Evolutionary conservation across 2,113 vertebrate genomes (phyloP).

Genomic region (Albula goreensis): DNA sequence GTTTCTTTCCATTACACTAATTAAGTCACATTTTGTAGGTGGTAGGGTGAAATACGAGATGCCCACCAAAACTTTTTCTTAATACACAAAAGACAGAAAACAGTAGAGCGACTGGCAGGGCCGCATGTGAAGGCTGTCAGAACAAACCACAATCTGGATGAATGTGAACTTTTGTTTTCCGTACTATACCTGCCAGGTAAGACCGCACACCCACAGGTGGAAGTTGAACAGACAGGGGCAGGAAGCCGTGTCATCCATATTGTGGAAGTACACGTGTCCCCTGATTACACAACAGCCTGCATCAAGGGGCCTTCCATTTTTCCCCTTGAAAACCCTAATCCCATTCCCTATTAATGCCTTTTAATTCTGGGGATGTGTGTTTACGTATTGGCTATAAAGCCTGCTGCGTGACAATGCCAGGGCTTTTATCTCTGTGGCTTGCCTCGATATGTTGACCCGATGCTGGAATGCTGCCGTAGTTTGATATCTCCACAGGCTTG

Average conservation of each 20-base stretch:
- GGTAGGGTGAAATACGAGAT: neutral
- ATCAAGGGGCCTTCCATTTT: neutral
- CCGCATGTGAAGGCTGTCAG: neutral
- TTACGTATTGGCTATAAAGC: slow-evolving; percentile 2
- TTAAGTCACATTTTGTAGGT: neutral
- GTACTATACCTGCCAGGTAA: too few relatives aligned
- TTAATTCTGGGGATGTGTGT: slow-evolving; percentile 23
- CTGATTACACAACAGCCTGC: too few relatives aligned
- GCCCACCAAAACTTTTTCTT: neutral
- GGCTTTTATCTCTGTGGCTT: neutral
- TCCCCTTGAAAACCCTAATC: neutral
- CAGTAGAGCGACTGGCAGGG: neutral
- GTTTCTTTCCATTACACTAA: neutral
- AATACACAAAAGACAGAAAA: neutral
- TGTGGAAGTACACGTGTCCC: too few relatives aligned
- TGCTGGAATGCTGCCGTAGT: neutral
- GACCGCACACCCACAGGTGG: neutral
- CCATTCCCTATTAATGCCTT: slow-evolving; percentile 20
- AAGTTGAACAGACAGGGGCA: too few relatives aligned
- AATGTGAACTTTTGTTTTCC: neutral
- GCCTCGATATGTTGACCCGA: neutral
- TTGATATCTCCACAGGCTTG: neutral
- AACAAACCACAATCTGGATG: neutral
- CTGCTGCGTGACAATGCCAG: neutral
- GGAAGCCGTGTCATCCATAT: too few relatives aligned